Conservation (phyloP, 2,797 vertebrate genomes). For the Tinamus major region DNA sequence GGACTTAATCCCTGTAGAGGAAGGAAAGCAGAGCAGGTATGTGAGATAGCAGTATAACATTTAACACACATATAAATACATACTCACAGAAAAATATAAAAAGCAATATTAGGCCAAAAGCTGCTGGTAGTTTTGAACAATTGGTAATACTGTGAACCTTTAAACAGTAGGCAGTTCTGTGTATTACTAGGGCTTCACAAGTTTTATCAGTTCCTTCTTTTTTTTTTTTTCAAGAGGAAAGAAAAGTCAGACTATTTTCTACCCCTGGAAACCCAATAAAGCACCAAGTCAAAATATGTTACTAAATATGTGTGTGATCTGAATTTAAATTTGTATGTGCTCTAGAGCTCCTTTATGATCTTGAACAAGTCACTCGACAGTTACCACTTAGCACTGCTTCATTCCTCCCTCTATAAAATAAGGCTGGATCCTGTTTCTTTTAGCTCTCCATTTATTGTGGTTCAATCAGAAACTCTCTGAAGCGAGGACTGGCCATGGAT, state of each 20-base stretch:
- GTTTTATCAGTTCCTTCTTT: neutral
- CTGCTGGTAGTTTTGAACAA: neutral
- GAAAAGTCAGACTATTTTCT: neutral
- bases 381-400: neutral
- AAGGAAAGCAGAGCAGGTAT: neutral
- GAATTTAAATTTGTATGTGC: neutral
- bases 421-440: neutral
- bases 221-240: neutral
- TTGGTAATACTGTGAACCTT: neutral
- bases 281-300: constrained; percentile 4
- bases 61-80: neutral
- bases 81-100: neutral
- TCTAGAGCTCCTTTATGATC: neutral
- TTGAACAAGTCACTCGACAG: neutral
- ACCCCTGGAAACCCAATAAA: neutral
- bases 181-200: neutral
- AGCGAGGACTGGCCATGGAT: neutral
- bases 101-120: neutral
- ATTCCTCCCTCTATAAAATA: neutral
- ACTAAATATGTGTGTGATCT: neutral
- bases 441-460: neutral
- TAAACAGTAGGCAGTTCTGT: neutral
- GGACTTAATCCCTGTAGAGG: constrained; percentile 20
- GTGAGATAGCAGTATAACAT: neutral
- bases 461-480: neutral